A percentile compares a stretch with the other conserved stretches of the same genome.
Evolutionary conservation across 1,140 invertebrate genomes (phyloP).

Genomic region (Platyscapa corneri): DNA sequence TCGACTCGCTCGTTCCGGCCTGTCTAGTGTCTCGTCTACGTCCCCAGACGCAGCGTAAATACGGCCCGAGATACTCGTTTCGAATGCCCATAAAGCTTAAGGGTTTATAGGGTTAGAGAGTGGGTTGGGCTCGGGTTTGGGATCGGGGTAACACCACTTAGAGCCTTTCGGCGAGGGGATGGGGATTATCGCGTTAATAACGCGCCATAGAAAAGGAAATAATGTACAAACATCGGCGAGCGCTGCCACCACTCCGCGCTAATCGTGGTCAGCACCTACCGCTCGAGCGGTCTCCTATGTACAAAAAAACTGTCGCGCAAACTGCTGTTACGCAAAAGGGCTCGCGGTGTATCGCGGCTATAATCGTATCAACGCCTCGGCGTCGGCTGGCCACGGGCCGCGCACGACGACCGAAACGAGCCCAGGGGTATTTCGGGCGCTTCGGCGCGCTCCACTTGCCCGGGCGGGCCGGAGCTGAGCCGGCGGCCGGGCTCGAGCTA

Average conservation of each 20-base stretch:
- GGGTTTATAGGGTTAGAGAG: not conserved
- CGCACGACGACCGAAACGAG: not conserved
- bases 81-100: conserved; percentile 35
- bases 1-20: too few relatives aligned
- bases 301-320: not conserved
- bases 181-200: not conserved
- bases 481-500: conserved; percentile 61
- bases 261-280: not conserved
- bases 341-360: not conserved
- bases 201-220: not conserved
- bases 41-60: too few relatives aligned
- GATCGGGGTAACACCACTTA: not conserved
- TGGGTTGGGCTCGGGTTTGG: not conserved
- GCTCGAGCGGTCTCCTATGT: not conserved
- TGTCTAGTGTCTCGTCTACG: too few relatives aligned
- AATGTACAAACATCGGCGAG: not conserved
- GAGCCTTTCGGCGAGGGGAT: not conserved
- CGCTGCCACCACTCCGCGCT: not conserved
- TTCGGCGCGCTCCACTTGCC: not conserved
- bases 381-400: not conserved
- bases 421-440: not conserved
- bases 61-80: conserved; percentile 2
- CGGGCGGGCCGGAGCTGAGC: conserved; percentile 36
- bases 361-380: not conserved
- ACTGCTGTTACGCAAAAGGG: not conserved